phyloP scores from a whole-genome alignment of 2,797 vertebrate genomes.

The Sparidentex hasta region DNA sequence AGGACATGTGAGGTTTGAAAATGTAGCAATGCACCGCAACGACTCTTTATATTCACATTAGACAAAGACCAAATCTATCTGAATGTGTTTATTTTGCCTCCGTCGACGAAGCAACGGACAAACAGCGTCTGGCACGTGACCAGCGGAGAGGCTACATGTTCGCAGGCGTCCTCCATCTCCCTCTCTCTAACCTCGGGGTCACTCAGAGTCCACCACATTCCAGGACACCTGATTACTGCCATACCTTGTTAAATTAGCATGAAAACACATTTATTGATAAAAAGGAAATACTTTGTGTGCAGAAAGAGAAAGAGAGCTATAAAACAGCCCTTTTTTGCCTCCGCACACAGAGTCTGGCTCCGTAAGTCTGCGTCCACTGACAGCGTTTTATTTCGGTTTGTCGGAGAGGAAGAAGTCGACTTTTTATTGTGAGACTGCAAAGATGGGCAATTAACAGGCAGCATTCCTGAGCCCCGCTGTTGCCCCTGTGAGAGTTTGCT shows the following conservation, averaged over 20 bases:
- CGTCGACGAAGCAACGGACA: constrained; percentile 1
- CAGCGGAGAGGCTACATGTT: constrained; percentile 7
- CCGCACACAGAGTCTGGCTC: constrained; percentile 38
- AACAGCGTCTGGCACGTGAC: constrained; percentile 20
- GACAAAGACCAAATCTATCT: not conserved
- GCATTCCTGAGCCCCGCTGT: constrained; percentile 81
- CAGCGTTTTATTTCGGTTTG: constrained; percentile 67
- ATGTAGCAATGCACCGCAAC: not conserved
- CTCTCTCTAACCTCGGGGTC: constrained; percentile 64
- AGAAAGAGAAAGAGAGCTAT: constrained; percentile 58
- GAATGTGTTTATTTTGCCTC: not conserved
- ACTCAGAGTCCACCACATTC: constrained; percentile 71
- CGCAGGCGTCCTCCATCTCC: constrained; percentile 40
- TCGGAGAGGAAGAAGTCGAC: constrained; percentile 65
- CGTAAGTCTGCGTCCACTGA: constrained; percentile 57
- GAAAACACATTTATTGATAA: constrained; percentile 50
- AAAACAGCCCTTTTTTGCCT: constrained; percentile 50
- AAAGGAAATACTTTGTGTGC: constrained; percentile 34
- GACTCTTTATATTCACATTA: not conserved
- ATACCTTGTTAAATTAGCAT: constrained; percentile 48
- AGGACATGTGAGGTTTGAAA: not conserved
- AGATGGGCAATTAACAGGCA: constrained; percentile 80
- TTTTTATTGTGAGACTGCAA: constrained; percentile 82
- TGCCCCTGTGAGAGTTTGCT: constrained; percentile 80
- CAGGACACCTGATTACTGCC: constrained; percentile 47